A percentile compares a stretch with the other conserved stretches of the same genome.
Conservation (phyloP, 1,140 invertebrate species). For the Meloidogyne chitwoodi region DNA sequence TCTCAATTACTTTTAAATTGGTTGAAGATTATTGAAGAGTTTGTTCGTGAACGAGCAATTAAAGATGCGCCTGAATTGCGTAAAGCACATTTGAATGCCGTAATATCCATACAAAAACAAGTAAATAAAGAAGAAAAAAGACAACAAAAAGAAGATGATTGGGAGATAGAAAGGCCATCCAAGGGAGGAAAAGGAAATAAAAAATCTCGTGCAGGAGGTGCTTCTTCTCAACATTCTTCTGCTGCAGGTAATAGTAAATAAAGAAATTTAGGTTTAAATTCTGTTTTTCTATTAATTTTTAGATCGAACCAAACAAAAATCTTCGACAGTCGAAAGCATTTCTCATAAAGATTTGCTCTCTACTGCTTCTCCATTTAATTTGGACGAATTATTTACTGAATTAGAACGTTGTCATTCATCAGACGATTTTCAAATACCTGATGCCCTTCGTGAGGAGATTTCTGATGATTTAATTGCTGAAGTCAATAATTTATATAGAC, state of each 20-base stretch:
- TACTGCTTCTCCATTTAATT: not conserved
- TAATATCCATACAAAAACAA: slow-evolving; percentile 1
- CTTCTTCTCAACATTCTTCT: slow-evolving; percentile 17
- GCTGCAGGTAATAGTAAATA: not conserved
- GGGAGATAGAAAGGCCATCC: slow-evolving; percentile 17
- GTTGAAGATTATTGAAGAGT: slow-evolving; percentile 13
- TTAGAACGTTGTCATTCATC: not conserved
- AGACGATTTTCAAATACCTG: slow-evolving; percentile 11
- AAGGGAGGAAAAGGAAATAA: slow-evolving; percentile 37
- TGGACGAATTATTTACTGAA: slow-evolving; percentile 16
- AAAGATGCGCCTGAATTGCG: slow-evolving; percentile 16
- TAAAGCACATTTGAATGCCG: slow-evolving; percentile 4
- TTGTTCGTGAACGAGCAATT: not conserved
- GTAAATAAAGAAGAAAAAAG: slow-evolving; percentile 4
- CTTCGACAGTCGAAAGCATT: slow-evolving; percentile 12
- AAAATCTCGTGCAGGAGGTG: slow-evolving; percentile 11
- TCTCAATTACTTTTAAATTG: slow-evolving; percentile 11
- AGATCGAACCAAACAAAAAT: not conserved
- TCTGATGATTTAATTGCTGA: slow-evolving; percentile 15
- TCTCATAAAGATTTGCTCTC: slow-evolving; percentile 4
- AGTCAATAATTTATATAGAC: slow-evolving; percentile 25
- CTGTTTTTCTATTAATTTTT: not conserved
- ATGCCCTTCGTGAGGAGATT: slow-evolving; percentile 26
- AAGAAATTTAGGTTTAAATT: not conserved
- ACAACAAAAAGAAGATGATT: slow-evolving; percentile 33